Evolutionary conservation across 2,888 invertebrate species (phyloP).

Genomic region (Ceraclea dissimilis): DNA sequence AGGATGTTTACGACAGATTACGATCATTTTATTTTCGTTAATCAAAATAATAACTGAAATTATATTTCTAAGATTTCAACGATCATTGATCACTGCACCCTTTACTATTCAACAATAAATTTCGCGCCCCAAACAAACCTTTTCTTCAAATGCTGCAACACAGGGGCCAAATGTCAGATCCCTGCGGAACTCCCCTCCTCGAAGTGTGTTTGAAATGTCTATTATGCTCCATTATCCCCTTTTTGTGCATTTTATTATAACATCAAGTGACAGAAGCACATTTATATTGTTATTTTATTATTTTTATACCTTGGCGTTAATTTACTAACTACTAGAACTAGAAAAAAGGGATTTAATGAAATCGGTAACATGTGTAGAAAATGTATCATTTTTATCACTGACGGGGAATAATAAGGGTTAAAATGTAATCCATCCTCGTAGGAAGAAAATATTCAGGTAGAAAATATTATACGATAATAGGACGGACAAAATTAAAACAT

Average conservation of each 20-base stretch:
- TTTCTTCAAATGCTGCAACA: not conserved
- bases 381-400: not conserved
- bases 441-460: no score
- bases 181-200: not conserved
- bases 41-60: no score
- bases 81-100: no score
- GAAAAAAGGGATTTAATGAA: not conserved
- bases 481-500: no score
- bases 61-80: no score
- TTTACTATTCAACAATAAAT: not conserved
- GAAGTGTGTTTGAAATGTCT: not conserved
- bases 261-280: not conserved
- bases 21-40: no score
- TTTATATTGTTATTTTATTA: not conserved
- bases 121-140: not conserved
- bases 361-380: not conserved
- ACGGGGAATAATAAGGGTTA: no score
- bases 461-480: no score
- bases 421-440: no score
- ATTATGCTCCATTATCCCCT: not conserved
- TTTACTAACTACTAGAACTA: not conserved
- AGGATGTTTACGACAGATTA: no score
- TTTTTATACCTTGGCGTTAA: constrained; percentile 2
- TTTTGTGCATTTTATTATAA: not conserved
- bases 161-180: not conserved